Percentiles rank a stretch among this genome's conserved stretches.
Evolutionary conservation across 2,888 invertebrate genomes (phyloP).

Genomic region (Mimumesa dahlbomi): DNA sequence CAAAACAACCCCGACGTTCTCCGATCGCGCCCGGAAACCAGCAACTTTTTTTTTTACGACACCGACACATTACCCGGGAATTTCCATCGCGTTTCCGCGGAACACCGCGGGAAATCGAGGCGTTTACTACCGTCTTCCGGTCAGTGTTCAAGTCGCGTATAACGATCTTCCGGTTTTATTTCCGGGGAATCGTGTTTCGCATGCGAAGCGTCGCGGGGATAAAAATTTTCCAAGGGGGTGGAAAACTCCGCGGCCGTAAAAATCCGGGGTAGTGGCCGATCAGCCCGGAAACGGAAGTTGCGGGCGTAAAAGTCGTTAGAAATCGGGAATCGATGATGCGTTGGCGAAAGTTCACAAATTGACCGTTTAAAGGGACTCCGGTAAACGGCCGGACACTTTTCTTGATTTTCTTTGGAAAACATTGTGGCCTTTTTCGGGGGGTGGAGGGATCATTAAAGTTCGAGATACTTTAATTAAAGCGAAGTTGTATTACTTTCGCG

Average conservation of each 20-base stretch:
- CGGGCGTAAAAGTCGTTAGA: slow-evolving; percentile 16
- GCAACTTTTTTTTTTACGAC: too few species aligned
- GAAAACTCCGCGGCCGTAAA: slow-evolving; percentile 37
- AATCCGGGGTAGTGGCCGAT: slow-evolving; percentile 16
- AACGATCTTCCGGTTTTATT: slow-evolving; percentile 41
- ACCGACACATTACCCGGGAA: too few species aligned
- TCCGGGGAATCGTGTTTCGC: slow-evolving; percentile 13
- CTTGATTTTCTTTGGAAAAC: too few species aligned
- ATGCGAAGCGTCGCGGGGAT: slow-evolving; percentile 21
- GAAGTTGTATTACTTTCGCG: too few species aligned
- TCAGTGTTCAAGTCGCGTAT: slow-evolving; percentile 33
- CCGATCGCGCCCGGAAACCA: too few species aligned
- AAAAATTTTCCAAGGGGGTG: slow-evolving; percentile 36
- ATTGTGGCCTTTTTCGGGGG: too few species aligned
- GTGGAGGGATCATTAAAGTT: too few species aligned
- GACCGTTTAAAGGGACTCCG: not conserved
- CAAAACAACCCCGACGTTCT: too few species aligned
- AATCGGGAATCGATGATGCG: not conserved
- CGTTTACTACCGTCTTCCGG: slow-evolving; percentile 30
- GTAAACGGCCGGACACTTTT: too few species aligned
- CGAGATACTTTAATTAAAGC: too few species aligned
- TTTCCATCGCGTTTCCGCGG: not conserved
- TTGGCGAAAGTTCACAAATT: not conserved
- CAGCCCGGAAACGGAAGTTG: slow-evolving; percentile 16
- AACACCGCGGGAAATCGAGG: slow-evolving; percentile 2